These are phyloP conservation scores for Drosophila birchii DNA, from an alignment of 2,888 invertebrate species.

Conservation along the genomic window DNA sequence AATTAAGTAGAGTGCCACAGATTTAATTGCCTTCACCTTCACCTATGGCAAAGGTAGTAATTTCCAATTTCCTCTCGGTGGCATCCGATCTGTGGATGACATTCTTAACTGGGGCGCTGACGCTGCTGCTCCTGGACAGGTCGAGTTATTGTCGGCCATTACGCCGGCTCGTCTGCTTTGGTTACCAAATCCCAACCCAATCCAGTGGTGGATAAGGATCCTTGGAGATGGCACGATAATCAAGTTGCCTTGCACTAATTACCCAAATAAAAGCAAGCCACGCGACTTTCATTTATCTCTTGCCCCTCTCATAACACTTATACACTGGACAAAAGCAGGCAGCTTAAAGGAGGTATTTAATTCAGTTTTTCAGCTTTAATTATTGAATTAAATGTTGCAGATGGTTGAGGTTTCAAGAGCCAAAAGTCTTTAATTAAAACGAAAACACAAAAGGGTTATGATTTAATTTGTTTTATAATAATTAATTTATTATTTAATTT, in stretches of 20 bases:
- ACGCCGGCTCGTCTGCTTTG: constrained; percentile 48
- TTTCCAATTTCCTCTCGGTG: not conserved
- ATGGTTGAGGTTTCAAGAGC: no score
- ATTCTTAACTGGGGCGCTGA: not conserved
- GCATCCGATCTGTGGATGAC: constrained; percentile 15
- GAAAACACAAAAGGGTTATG: no score
- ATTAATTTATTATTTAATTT: not conserved
- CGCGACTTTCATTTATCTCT: constrained; percentile 59
- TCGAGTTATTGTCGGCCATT: constrained; percentile 68
- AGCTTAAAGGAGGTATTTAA: not conserved
- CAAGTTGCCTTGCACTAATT: constrained; percentile 71
- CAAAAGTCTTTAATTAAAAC: no score
- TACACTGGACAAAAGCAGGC: not conserved
- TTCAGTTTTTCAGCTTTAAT: no score
- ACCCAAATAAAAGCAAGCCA: constrained; percentile 60
- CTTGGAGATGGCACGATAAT: constrained; percentile 53
- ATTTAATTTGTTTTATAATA: no score
- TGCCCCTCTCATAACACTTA: constrained; percentile 3
- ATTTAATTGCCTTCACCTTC: not conserved
- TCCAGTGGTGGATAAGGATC: constrained; percentile 1
- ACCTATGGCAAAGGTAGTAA: not conserved
- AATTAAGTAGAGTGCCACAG: constrained; percentile 18
- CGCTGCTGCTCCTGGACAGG: not conserved
- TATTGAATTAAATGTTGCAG: no score
- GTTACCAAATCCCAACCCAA: constrained; percentile 25